A percentile compares a stretch with the other conserved stretches of the same genome.
Conservation (phyloP, 2,113 vertebrate genomes). For the Perognathus longimembris region DNA sequence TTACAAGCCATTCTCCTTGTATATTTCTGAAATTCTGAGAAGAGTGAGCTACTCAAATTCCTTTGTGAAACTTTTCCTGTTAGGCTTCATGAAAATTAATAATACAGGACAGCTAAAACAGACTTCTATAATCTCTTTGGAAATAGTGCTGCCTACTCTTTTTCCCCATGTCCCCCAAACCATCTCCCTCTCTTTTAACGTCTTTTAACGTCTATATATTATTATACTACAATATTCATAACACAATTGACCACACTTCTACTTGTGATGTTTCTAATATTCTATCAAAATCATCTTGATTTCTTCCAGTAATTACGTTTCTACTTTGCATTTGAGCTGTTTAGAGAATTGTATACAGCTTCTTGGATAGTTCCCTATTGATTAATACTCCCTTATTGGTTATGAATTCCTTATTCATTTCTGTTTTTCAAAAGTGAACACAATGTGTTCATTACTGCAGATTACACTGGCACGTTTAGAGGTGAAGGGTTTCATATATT, state of each 20-base stretch:
- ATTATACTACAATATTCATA: constrained; percentile 4
- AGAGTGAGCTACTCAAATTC: constrained; percentile 7
- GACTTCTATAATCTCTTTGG: constrained; percentile 7
- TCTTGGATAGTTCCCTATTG: constrained; percentile 15
- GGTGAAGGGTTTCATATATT: not conserved
- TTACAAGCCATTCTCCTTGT: not conserved
- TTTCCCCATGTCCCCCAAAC: not conserved
- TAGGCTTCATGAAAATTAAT: constrained; percentile 22
- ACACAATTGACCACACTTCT: not conserved
- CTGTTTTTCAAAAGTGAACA: constrained; percentile 28
- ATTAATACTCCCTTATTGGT: not conserved
- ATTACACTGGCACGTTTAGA: constrained; percentile 11
- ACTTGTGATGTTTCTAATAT: not conserved
- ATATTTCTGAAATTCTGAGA: constrained; percentile 38
- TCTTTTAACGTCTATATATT: not conserved
- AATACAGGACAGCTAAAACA: constrained; percentile 18
- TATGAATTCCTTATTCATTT: not conserved
- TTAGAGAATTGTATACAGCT: not conserved
- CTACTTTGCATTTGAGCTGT: not conserved
- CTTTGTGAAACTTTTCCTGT: constrained; percentile 26
- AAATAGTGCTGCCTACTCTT: constrained; percentile 51
- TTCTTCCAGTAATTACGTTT: constrained; percentile 49
- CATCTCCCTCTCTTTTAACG: not conserved
- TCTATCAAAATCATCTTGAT: constrained; percentile 11
- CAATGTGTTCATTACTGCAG: constrained; percentile 22